Evolutionary conservation across 2,888 invertebrate species (phyloP), one percentile per base, ranked within the genome.

Genomic region (Dexiosoma caninum): DNA sequence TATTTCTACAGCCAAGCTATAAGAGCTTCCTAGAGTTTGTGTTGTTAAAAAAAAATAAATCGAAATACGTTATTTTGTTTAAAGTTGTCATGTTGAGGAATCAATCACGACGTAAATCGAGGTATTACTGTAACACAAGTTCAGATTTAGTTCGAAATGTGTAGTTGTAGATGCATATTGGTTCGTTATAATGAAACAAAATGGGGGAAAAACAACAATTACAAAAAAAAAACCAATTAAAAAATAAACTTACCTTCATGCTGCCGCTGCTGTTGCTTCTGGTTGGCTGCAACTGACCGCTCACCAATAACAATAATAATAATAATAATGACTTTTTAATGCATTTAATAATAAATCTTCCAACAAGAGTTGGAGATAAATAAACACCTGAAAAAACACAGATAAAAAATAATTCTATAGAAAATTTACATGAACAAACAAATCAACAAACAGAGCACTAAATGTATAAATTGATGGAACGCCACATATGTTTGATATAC

Each of bases 311-410:
- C n/a, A n/a, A n/a, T n/a, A n/a, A n/a, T n/a, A 23, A 55, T 44
- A 62, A 19, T 46, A 53, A 67, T 78, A 78, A 78, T 74, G 72
- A 74, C 60, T 78, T 74, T 74, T 78, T 74, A 78, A 78, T 78
- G 78, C 67, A 74, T 49, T 74, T 49, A 60, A 72, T 78, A 78
- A 78, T 78, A 78, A 78, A 78, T 78, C 72, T 67, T 78, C 74
- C 62, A 53, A 46, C n/a, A 72, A 67, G 60, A 53, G 66, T 37
- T 19, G 60, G 74, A 62, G 74, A 60, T 72, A 71, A 72, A 78
- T 40, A 72, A 62, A 60, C 66, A 67, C 72, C 67, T 78, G 78
- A 67, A 78, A 71, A 44, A 37, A 42, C 35, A 37, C 2, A 27
- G 49, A 64, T 49, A 71, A 69, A 69, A 75, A 51, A 27, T 35